Evolutionary conservation across 2,888 invertebrate genomes (phyloP).

Genomic region (Pseudococcus jackbeardsleyi): DNA sequence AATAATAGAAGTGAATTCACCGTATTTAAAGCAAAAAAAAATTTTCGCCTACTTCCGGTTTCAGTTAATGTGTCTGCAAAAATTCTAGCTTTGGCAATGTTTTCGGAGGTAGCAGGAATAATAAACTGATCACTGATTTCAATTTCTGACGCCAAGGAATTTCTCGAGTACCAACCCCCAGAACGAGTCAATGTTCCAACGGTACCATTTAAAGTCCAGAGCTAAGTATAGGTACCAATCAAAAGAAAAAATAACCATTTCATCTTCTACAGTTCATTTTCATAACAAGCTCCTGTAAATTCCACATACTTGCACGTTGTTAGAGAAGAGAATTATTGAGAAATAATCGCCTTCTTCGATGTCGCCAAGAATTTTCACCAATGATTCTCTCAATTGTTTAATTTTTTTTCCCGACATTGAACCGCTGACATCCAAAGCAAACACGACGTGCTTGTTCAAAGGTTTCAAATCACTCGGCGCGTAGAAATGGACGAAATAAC

Average conservation of each 20-base stretch:
- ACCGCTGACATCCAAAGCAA: constrained; percentile 82
- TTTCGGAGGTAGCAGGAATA: constrained; percentile 73
- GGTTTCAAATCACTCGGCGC: constrained; percentile 76
- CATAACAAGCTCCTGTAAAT: neutral
- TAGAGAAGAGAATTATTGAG: constrained; percentile 78
- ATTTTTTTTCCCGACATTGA: constrained; percentile 81
- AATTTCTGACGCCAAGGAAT: constrained; percentile 13
- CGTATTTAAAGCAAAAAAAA: neutral
- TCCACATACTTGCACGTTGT: constrained; percentile 71
- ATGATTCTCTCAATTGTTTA: constrained; percentile 77
- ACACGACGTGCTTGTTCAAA: constrained; percentile 78
- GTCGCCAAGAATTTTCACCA: constrained; percentile 78
- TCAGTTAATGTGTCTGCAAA: constrained; percentile 73
- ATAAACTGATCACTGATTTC: constrained; percentile 69
- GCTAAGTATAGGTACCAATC: constrained; percentile 69
- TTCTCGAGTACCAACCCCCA: neutral
- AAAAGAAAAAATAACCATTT: neutral
- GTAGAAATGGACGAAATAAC: constrained; percentile 84
- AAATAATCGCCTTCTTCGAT: constrained; percentile 77
- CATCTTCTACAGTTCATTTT: neutral
- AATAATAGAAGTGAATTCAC: constrained; percentile 7
- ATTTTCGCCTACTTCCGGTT: constrained; percentile 57
- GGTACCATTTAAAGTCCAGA: constrained; percentile 74
- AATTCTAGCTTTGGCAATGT: constrained; percentile 75
- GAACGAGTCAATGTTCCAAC: constrained; percentile 57